phyloP scores from a whole-genome alignment of 2,113 vertebrate genomes.

The Stercorarius parasiticus region DNA sequence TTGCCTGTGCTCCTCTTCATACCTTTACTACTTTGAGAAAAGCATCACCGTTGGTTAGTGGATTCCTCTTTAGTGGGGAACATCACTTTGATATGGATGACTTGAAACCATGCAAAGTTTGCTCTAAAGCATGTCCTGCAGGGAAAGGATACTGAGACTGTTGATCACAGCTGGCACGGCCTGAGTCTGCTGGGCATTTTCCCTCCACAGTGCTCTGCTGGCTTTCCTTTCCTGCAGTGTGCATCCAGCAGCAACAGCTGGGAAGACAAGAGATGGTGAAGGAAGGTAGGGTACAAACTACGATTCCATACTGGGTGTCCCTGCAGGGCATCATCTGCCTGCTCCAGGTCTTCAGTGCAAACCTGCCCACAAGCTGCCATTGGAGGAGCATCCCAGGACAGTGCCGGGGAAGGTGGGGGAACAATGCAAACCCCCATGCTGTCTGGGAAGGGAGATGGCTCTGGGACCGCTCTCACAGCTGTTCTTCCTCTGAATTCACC shows the following conservation, averaged over 20 bases:
- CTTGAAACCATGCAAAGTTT: not conserved
- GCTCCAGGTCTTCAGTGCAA: not conserved
- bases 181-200: not conserved
- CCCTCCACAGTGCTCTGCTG: not conserved
- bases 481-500: not conserved
- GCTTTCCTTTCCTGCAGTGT: not conserved
- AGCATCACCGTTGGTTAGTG: not conserved
- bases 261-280: not conserved
- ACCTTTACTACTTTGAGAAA: not conserved
- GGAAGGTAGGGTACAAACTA: not conserved
- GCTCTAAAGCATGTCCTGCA: not conserved
- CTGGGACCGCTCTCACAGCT: not conserved
- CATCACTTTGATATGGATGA: not conserved
- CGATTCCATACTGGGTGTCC: not conserved
- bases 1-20: not conserved
- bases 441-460: not conserved
- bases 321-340: not conserved
- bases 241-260: not conserved
- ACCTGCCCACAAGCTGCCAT: not conserved
- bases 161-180: not conserved
- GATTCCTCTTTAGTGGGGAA: not conserved
- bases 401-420: not conserved
- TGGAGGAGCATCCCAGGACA: not conserved
- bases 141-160: not conserved
- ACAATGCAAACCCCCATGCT: rapidly evolving